Percentiles rank a stretch among this genome's conserved stretches.
Conservation (phyloP, 2,888 invertebrate species). For the Parnassius glacialis region DNA sequence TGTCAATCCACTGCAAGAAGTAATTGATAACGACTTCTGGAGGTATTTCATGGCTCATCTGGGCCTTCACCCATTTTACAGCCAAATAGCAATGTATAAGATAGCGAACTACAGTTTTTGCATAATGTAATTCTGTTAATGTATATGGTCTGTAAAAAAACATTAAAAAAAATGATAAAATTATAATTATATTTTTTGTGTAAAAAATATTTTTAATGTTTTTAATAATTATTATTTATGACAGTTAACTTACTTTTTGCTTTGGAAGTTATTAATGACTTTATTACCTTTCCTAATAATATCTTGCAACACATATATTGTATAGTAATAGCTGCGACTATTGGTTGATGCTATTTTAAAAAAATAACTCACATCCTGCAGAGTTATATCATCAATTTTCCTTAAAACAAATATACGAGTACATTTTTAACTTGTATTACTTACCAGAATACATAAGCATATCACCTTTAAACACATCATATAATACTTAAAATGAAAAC, state of each 20-base stretch:
- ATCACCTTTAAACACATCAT: too few relatives aligned
- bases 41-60: constrained; percentile 37
- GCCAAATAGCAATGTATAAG: constrained; percentile 51
- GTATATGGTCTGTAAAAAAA: constrained; percentile 51
- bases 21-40: constrained; percentile 55
- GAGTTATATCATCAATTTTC: constrained; percentile 37
- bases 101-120: constrained; percentile 48
- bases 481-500: too few relatives aligned
- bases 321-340: constrained; percentile 47
- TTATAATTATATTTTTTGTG: too few relatives aligned
- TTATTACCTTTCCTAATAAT: constrained; percentile 41
- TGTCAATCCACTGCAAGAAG: constrained; percentile 62
- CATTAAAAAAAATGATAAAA: background rate
- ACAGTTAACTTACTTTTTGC: constrained; percentile 40
- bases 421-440: too few relatives aligned
- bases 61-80: constrained; percentile 52
- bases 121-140: constrained; percentile 58
- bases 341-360: constrained; percentile 43
- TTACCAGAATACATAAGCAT: too few relatives aligned
- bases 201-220: too few relatives aligned
- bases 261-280: constrained; percentile 33
- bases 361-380: constrained; percentile 45
- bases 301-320: constrained; percentile 51
- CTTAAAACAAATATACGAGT: constrained; percentile 31
- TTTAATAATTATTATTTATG: too few relatives aligned